Conservation (phyloP, 2,797 vertebrate genomes). For the Myotis myotis region DNA sequence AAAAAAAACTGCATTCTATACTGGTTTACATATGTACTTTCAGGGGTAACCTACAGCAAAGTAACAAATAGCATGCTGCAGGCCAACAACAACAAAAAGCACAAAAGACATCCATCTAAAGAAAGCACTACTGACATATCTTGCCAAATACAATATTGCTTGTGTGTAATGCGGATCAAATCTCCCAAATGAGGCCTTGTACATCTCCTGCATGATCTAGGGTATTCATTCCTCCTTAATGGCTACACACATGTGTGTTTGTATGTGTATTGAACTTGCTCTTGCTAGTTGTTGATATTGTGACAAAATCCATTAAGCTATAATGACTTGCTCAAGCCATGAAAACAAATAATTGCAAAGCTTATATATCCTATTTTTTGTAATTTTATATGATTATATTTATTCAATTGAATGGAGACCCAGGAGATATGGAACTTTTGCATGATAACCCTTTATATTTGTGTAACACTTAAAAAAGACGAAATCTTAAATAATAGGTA, state of each 20-base stretch:
- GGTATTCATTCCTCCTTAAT: conserved; percentile 13
- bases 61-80: conserved; percentile 61
- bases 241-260: conserved; percentile 11
- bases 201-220: conserved; percentile 58
- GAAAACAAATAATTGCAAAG: conserved; percentile 47
- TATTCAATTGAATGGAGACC: conserved; percentile 42
- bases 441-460: conserved; percentile 58
- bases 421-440: conserved; percentile 42
- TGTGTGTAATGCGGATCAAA: conserved; percentile 18
- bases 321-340: conserved; percentile 54
- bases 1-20: conserved; percentile 43
- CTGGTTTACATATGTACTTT: conserved; percentile 57
- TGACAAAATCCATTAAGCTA: conserved; percentile 45
- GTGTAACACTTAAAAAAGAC: conserved; percentile 25
- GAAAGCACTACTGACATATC: conserved; percentile 36
- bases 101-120: conserved; percentile 59
- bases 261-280: conserved; percentile 35
- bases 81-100: conserved; percentile 46
- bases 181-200: conserved; percentile 64
- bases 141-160: conserved; percentile 51
- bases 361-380: conserved; percentile 50
- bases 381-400: conserved; percentile 62
- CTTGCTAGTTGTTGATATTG: conserved; percentile 22
- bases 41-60: conserved; percentile 56
- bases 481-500: not conserved